These are phyloP conservation scores for Trochalopteron elliotii DNA, from an alignment of 2,113 vertebrate species.

Conservation along the genomic window DNA sequence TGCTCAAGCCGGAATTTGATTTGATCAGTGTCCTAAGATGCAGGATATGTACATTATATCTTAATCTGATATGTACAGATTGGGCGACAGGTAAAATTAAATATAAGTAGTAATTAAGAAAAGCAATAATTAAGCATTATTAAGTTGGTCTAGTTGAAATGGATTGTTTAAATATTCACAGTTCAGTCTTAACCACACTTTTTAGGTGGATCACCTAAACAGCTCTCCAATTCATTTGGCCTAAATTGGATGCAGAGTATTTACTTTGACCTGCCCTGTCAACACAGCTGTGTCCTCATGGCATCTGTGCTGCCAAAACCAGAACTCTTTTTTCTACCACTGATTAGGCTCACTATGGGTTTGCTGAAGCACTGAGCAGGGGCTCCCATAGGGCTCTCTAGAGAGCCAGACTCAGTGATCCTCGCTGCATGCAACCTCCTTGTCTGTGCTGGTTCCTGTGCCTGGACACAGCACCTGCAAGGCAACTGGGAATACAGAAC, in stretches of 20 bases:
- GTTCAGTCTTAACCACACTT: background rate
- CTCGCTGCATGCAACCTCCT: fast-evolving
- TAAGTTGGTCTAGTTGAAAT: background rate
- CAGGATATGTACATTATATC: background rate
- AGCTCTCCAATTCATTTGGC: background rate
- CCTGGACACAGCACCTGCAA: fast-evolving
- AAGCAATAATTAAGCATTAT: background rate
- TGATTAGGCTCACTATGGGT: background rate
- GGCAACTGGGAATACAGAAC: background rate
- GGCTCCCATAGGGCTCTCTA: background rate
- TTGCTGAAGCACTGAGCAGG: background rate
- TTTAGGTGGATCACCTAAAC: background rate
- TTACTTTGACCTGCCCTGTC: background rate
- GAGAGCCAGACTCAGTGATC: background rate
- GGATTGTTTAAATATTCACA: background rate
- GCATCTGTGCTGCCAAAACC: background rate
- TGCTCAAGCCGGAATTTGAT: background rate
- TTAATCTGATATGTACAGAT: background rate
- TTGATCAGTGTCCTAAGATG: background rate
- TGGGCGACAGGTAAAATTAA: background rate
- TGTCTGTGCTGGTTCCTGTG: background rate
- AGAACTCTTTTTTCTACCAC: background rate
- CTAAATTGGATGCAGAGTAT: background rate
- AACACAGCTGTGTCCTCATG: background rate
- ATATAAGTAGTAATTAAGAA: background rate